Evolutionary conservation across 2,797 vertebrate species (phyloP).

Genomic region (Chaenodraco wilsoni): DNA sequence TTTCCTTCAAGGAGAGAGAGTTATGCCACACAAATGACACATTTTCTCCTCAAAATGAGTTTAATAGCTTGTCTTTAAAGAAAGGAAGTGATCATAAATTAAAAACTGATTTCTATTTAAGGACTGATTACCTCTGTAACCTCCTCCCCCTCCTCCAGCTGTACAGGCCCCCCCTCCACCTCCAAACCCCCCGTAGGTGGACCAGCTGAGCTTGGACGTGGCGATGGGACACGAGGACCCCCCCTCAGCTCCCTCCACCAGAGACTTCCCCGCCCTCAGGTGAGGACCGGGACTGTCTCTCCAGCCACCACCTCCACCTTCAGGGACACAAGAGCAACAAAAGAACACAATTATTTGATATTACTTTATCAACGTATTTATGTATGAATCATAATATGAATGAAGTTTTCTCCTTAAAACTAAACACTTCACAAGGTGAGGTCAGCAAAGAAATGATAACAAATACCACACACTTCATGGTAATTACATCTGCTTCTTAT

Average conservation of each 20-base stretch:
- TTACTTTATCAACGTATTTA: background rate
- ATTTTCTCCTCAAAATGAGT: background rate
- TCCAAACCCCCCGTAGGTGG: constrained; percentile 90
- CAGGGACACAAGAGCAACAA: constrained; percentile 11
- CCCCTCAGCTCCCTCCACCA: constrained; percentile 87
- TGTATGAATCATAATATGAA: no score
- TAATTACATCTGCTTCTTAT: no score
- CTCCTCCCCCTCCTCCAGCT: constrained; percentile 90
- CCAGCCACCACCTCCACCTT: constrained; percentile 91
- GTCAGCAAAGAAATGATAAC: no score
- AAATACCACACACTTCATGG: no score
- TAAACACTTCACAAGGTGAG: no score
- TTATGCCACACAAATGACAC: no score
- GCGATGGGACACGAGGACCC: constrained; percentile 88
- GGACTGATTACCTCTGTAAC: constrained; percentile 86
- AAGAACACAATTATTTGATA: background rate
- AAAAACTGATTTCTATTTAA: background rate
- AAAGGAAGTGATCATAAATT: background rate
- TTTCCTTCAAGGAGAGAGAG: no score
- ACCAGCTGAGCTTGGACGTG: constrained; percentile 86
- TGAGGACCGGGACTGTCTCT: constrained; percentile 71
- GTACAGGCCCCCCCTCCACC: constrained; percentile 92
- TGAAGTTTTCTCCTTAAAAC: no score
- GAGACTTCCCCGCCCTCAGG: constrained; percentile 84
- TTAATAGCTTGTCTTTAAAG: background rate